These are phyloP conservation scores for Limnephilus lunatus DNA, from an alignment of 2,888 invertebrate species.

Conservation along the genomic window DNA sequence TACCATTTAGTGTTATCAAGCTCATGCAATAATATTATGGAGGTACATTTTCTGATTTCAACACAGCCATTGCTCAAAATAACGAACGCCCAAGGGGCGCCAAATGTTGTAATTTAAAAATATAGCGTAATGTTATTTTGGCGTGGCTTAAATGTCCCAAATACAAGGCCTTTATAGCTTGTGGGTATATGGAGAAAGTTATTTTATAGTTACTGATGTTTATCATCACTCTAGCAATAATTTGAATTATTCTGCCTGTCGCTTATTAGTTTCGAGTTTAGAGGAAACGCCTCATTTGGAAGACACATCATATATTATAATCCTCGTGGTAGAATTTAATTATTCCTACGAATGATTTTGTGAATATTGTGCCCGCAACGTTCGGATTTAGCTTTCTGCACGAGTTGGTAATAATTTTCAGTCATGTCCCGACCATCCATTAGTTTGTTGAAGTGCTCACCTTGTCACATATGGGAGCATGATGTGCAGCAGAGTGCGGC, in stretches of 20 bases:
- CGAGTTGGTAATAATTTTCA: no score
- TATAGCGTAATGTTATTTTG: neutral
- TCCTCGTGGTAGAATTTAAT: neutral
- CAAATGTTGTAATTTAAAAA: neutral
- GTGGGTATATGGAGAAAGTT: neutral
- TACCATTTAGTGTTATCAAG: neutral
- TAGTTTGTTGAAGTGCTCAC: neutral
- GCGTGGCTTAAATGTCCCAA: neutral
- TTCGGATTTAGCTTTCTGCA: neutral
- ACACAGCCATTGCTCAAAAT: neutral
- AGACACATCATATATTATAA: neutral
- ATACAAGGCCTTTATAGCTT: neutral
- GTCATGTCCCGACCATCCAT: neutral
- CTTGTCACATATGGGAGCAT: slow-evolving; percentile 16
- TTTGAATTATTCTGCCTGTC: neutral
- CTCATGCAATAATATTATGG: neutral
- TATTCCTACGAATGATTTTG: neutral
- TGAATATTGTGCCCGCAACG: neutral
- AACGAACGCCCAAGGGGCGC: neutral
- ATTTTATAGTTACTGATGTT: neutral
- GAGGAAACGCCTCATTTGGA: neutral
- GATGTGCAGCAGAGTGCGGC: neutral
- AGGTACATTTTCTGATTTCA: neutral
- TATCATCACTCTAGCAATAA: neutral
- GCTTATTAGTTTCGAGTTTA: neutral